Base-by-base conservation (phyloP, 1,140 invertebrate genomes). In the Gonioctena quinquepunctata region DNA sequence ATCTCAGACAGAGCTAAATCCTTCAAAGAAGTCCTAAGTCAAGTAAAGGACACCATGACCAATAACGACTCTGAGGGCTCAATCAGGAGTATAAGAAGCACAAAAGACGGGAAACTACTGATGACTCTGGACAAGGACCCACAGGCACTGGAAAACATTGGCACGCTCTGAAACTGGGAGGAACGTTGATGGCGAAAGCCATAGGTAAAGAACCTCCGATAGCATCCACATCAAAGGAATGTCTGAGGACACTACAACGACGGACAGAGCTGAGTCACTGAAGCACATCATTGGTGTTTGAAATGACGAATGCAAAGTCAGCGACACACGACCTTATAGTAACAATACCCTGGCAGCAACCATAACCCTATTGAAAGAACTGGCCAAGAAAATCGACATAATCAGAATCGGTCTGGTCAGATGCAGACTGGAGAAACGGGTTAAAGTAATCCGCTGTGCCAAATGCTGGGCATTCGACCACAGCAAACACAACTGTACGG, bases 381-480 rank as follows among this genome's bases (percentile, higher is more conserved):
- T 25, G 2, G 60, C 49, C 7, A 19, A 66, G 52, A 66, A 19
- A 5, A 11, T 75, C 2, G 28, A 25, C 22, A 11, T 19, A 8
- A 57, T 74, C 6, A 63, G 66, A 33, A 65, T 75, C 22, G 73
- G 70, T 11, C 7, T 69, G 2, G 49, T 61, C 4, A 25, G 11
- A 11, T 75, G 73, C 33, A 11, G 1, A 48, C 18, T 73, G 23
- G 65, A 68, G 25, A 54, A 71, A 16, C 73, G 72, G 21, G n/a
- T 69, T 1, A 48, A 71, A 2, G 4, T 65, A 1, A 13, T 49
- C 19, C 70, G 57, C 49, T 75, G 74, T 19, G 57, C n/a, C 22
- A 73, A 50, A 50, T 73, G 74, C 56, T 76, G 74, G 69, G 56
- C n/a, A 4, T 62, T 28, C n/a, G 69, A 59, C 11, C 74, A 76